Conservation (phyloP, 2,888 invertebrate species). For the Hesperia comma region DNA sequence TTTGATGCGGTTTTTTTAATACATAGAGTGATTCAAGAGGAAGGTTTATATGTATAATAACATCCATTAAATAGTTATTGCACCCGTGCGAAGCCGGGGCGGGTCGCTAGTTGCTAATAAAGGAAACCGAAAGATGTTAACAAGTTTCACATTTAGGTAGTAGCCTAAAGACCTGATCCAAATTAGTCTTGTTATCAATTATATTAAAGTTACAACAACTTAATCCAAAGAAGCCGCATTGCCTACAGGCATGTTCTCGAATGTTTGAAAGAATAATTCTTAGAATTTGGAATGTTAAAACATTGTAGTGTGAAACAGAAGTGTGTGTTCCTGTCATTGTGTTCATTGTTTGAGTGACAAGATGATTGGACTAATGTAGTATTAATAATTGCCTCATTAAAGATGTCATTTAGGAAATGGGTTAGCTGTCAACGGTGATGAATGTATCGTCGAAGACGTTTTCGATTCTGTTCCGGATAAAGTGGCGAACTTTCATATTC, state of each 20-base stretch:
- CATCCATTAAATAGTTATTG: too few species aligned
- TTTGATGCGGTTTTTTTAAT: too few species aligned
- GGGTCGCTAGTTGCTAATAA: too few species aligned
- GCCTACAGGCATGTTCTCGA: background rate
- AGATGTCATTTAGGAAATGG: slow-evolving; percentile 35
- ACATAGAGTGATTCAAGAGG: too few species aligned
- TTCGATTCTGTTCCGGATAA: slow-evolving; percentile 29
- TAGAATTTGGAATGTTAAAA: slow-evolving; percentile 18
- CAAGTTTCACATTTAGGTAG: background rate
- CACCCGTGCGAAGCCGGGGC: too few species aligned
- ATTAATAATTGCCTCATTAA: slow-evolving; percentile 36
- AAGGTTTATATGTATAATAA: too few species aligned
- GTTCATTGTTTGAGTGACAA: slow-evolving; percentile 31
- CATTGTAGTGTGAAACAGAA: slow-evolving; percentile 20
- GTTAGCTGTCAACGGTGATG: slow-evolving; percentile 34
- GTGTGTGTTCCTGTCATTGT: slow-evolving; percentile 28
- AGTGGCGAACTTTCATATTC: slow-evolving; percentile 29
- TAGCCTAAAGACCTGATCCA: slow-evolving; percentile 6
- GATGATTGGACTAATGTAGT: slow-evolving; percentile 31
- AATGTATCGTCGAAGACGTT: slow-evolving; percentile 28
- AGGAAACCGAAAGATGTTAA: background rate
- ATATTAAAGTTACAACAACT: background rate
- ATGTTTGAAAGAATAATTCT: slow-evolving; percentile 3
- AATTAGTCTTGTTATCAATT: background rate
- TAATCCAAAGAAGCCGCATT: background rate